A percentile compares a stretch with the other conserved stretches of the same genome.
Conservation (phyloP, 23 tunicate species). For the Diplosoma virens region DNA sequence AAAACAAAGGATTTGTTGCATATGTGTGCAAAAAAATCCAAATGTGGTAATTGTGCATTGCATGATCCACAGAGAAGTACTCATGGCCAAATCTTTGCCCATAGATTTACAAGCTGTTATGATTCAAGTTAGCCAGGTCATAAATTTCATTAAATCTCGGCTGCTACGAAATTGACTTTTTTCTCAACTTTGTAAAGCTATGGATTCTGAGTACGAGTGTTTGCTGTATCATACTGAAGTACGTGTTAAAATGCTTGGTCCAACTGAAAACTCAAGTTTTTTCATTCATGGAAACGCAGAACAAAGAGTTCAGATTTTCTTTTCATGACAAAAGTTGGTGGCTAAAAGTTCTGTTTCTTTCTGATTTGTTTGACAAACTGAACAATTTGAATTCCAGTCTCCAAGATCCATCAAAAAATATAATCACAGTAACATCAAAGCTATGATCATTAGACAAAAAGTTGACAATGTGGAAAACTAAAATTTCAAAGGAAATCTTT, state of each 20-base stretch:
- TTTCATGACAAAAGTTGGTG: constrained; percentile 55
- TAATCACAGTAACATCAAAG: constrained; percentile 65
- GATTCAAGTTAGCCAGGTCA: constrained; percentile 39
- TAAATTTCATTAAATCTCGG: constrained; percentile 54
- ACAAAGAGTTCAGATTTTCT: constrained; percentile 63
- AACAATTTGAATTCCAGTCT: constrained; percentile 70
- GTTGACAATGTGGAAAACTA: constrained; percentile 58
- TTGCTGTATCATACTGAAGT: constrained; percentile 54
- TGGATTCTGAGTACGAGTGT: constrained; percentile 49
- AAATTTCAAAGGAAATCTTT: constrained; percentile 48
- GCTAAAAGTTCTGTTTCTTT: constrained; percentile 68
- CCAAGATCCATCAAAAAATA: constrained; percentile 69
- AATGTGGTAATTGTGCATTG: constrained; percentile 58
- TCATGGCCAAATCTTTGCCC: constrained; percentile 57
- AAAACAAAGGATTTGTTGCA: constrained; percentile 42
- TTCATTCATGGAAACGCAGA: constrained; percentile 54
- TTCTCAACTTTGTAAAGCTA: constrained; percentile 51
- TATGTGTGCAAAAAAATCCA: constrained; percentile 44
- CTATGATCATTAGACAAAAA: constrained; percentile 58
- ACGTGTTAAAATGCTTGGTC: constrained; percentile 50
- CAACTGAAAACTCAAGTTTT: constrained; percentile 54
- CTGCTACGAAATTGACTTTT: constrained; percentile 54
- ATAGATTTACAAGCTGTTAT: constrained; percentile 48
- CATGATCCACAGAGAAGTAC: constrained; percentile 63
- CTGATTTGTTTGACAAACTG: constrained; percentile 63